These are phyloP conservation scores for Heliconius charithonia DNA, from an alignment of 2,888 invertebrate genomes.

Conservation along the genomic window DNA sequence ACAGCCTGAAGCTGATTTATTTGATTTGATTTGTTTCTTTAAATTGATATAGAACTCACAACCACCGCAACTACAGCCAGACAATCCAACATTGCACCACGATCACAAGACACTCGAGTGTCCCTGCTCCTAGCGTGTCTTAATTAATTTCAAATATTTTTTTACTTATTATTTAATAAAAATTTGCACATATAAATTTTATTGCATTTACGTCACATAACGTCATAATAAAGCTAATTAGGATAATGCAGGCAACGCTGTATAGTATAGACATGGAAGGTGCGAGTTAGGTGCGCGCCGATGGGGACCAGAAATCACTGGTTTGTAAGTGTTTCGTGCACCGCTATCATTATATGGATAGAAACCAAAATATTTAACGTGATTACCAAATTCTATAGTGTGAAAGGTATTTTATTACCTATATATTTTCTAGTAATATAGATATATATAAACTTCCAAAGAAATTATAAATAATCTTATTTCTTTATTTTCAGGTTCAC, in stretches of 20 bases:
- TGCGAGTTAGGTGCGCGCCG: constrained; percentile 62
- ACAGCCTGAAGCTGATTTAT: too few species aligned
- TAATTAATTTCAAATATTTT: neutral
- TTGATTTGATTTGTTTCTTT: too few species aligned
- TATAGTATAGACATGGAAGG: constrained; percentile 56
- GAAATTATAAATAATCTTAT: too few species aligned
- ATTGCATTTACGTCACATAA: constrained; percentile 17
- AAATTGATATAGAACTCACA: too few species aligned
- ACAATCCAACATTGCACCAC: too few species aligned
- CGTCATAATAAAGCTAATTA: constrained; percentile 64
- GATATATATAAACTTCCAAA: too few species aligned
- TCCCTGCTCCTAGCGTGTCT: too few species aligned
- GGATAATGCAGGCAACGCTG: constrained; percentile 64
- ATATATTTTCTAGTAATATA: neutral
- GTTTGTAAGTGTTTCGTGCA: constrained; percentile 47
- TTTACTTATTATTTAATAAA: too few species aligned
- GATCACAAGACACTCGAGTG: too few species aligned
- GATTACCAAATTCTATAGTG: neutral
- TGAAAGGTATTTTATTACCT: neutral
- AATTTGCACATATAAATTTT: neutral
- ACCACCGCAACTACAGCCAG: too few species aligned
- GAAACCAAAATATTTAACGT: neutral
- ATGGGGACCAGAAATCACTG: constrained; percentile 66
- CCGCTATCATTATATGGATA: constrained; percentile 45
- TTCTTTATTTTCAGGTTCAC: too few species aligned